Evolutionary conservation across 2,888 invertebrate species (phyloP), one percentile per base, ranked within the genome.

Genomic region (Melanostoma scalare): DNA sequence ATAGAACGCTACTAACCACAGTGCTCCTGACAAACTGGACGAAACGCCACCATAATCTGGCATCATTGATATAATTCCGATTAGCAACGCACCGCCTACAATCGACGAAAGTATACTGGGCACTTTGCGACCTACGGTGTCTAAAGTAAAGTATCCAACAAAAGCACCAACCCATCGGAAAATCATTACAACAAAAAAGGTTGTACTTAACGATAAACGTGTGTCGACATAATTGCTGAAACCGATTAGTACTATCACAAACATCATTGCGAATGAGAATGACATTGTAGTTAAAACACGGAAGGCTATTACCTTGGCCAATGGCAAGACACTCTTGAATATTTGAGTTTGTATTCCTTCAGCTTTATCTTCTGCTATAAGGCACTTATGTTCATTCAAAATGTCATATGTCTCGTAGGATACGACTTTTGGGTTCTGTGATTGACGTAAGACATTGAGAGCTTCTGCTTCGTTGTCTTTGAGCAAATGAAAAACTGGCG

Each of bases 301-400:
- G 4, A 88, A 85, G 9, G 85, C 73, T 46, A 81, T 79, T 6
- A 90, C 42, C 3, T 87, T 87, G 0, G 86, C 0, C 20, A 89
- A 75, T 0, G 89, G 87, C 10, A 88, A 86, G 0, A 88, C 0
- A 1, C 87, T 88, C 4, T 75, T 85, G 0, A 3, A 0, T 5
- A 88, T 60, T 61, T 87, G 87, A 3, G 86, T 44, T 3, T 3
- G 0, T 2, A 6, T 8, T 0, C 87, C 79, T 8, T 89, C 9
- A 5, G 87, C 84, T 30, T 78, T 82, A 71, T 88, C 89, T 9
- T 87, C 85, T 1, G 86, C 88, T 55, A 90, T 33, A 56, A 89
- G 89, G 0, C 72, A 85, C 44, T 89, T 90, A 53, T 88, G 87
- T 58, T 90, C 90, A 20, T 87, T 86, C 60, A 90, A 69, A 44